Evolutionary conservation across 2,797 vertebrate species (phyloP).

Genomic region (Onychomys arenicola): DNA sequence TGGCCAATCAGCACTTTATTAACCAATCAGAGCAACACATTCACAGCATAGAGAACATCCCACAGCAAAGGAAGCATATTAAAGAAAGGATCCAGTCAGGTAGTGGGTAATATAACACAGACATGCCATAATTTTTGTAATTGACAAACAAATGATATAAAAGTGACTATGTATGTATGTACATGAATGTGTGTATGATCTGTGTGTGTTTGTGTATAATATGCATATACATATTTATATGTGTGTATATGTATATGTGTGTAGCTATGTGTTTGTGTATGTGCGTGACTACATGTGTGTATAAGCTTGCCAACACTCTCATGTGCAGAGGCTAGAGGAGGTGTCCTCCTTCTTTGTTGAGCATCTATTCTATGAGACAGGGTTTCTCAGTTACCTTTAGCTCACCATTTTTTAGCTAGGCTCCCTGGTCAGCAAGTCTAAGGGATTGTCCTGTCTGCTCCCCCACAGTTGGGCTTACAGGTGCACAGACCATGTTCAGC

Average conservation of each 20-base stretch:
- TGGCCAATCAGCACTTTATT: too few species aligned
- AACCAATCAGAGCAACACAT: too few species aligned
- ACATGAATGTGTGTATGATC: background rate
- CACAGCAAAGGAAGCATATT: background rate
- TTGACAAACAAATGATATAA: constrained; percentile 21
- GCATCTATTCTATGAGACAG: background rate
- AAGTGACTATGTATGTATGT: background rate
- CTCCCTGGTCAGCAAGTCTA: background rate
- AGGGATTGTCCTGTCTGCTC: background rate
- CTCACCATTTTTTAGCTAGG: too few species aligned
- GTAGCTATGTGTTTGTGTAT: background rate
- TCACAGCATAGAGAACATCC: too few species aligned
- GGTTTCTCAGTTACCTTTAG: background rate
- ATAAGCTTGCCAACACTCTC: background rate
- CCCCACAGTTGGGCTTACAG: background rate
- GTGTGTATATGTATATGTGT: background rate
- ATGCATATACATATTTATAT: accelerated
- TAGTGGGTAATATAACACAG: background rate
- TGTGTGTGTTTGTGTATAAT: too few species aligned
- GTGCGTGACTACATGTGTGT: background rate
- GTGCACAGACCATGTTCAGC: background rate
- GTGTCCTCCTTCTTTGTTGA: background rate
- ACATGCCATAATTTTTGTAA: background rate
- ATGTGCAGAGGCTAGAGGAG: background rate
- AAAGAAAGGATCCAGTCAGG: background rate